Conservation (phyloP, 1,140 invertebrate species). For the Camponotus pennsylvanicus region DNA sequence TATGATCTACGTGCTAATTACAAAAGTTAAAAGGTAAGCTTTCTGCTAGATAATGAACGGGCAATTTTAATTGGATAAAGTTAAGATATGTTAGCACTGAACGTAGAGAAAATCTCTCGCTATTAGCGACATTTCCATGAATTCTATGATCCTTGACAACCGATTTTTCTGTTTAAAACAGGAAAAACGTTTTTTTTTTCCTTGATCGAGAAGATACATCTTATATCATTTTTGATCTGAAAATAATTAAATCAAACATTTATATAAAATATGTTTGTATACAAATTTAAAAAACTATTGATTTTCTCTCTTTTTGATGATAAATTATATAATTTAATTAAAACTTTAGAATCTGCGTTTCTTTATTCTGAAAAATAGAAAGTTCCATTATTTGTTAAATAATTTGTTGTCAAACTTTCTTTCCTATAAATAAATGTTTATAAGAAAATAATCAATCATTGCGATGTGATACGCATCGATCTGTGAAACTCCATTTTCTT, state of each 20-base stretch:
- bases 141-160: neutral
- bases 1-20: neutral
- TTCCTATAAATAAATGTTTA: neutral
- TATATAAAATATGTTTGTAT: neutral
- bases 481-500: conserved; percentile 12
- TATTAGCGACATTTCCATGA: no score
- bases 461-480: neutral
- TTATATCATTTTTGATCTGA: neutral
- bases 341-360: neutral
- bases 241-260: neutral
- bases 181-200: neutral
- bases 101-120: neutral
- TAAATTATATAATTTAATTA: neutral
- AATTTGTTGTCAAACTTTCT: neutral
- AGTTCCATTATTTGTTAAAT: neutral
- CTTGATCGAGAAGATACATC: neutral
- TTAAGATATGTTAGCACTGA: conserved; percentile 14
- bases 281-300: neutral
- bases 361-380: neutral
- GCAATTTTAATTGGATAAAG: conserved; percentile 9
- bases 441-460: conserved; percentile 8
- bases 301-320: neutral
- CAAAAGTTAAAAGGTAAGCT: neutral
- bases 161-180: neutral
- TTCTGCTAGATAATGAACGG: neutral